Percentiles rank a stretch among this genome's conserved stretches.
These are phyloP conservation scores for Pentalonia nigronervosa DNA, from an alignment of 1,140 invertebrate species.

Conservation along the genomic window DNA sequence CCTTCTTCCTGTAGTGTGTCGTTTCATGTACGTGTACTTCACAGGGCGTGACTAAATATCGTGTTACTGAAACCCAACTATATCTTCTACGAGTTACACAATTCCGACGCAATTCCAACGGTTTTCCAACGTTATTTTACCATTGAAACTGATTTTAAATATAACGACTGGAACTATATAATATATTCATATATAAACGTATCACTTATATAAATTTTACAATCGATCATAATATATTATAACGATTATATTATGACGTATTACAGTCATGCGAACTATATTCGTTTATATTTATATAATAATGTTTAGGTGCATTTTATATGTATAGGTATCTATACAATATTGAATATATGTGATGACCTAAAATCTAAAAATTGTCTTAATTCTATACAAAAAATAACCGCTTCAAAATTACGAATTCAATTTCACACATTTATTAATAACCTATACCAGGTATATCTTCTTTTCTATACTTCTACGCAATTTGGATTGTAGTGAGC, in stretches of 20 bases:
- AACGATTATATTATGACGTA: background rate
- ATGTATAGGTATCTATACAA: background rate
- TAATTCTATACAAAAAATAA: background rate
- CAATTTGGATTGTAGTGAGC: background rate
- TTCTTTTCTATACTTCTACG: background rate
- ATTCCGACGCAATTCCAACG: background rate
- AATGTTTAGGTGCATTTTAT: background rate
- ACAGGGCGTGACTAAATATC: conserved; percentile 23
- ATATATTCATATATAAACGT: background rate
- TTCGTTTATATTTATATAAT: background rate
- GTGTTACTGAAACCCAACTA: background rate
- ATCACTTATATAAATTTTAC: background rate
- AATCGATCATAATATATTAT: background rate
- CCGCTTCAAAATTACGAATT: background rate
- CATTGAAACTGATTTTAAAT: background rate
- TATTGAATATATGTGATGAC: background rate
- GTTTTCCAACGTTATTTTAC: background rate
- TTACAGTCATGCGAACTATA: background rate
- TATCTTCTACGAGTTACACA: background rate
- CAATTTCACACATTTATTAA: background rate
- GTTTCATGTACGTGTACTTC: background rate
- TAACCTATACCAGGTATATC: background rate
- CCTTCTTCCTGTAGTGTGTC: conserved; percentile 40
- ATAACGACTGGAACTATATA: background rate
- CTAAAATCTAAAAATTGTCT: no score